Percentiles rank a stretch among this genome's conserved stretches.
phyloP scores from a whole-genome alignment of 2,113 vertebrate species.

The Puntigrus tetrazona region DNA sequence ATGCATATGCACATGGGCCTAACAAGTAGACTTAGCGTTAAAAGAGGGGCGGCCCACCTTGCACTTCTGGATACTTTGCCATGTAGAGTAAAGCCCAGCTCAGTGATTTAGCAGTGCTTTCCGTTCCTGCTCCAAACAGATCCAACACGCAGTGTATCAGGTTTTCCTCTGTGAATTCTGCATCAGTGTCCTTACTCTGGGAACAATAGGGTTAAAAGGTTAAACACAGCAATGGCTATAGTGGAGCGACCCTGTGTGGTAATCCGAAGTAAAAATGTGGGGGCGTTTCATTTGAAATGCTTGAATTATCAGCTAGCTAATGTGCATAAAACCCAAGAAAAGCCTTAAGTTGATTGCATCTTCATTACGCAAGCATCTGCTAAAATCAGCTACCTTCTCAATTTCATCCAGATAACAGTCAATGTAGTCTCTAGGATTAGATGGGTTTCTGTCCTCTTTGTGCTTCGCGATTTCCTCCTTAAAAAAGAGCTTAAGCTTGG shows the following conservation, averaged over 20 bases:
- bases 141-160: slow-evolving; percentile 60
- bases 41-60: slow-evolving; percentile 63
- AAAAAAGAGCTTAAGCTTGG: slow-evolving; percentile 40
- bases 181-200: not conserved
- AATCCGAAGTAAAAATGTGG: not conserved
- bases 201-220: not conserved
- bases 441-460: slow-evolving; percentile 26
- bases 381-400: slow-evolving; percentile 26
- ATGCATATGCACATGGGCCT: not conserved
- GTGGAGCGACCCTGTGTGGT: not conserved
- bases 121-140: slow-evolving; percentile 74
- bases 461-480: slow-evolving; percentile 32
- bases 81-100: slow-evolving; percentile 76
- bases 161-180: slow-evolving; percentile 66
- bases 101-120: slow-evolving; percentile 74
- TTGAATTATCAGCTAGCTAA: not conserved
- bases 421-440: slow-evolving; percentile 39
- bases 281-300: not conserved
- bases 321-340: not conserved
- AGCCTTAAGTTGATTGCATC: not conserved
- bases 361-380: not conserved
- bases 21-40: not conserved
- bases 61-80: slow-evolving; percentile 70
- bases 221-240: not conserved
- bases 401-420: slow-evolving; percentile 47